These are phyloP conservation scores for Lytechinus variegatus DNA, from an alignment of 35 echinoderm and acorn worm species.

Conservation along the genomic window DNA sequence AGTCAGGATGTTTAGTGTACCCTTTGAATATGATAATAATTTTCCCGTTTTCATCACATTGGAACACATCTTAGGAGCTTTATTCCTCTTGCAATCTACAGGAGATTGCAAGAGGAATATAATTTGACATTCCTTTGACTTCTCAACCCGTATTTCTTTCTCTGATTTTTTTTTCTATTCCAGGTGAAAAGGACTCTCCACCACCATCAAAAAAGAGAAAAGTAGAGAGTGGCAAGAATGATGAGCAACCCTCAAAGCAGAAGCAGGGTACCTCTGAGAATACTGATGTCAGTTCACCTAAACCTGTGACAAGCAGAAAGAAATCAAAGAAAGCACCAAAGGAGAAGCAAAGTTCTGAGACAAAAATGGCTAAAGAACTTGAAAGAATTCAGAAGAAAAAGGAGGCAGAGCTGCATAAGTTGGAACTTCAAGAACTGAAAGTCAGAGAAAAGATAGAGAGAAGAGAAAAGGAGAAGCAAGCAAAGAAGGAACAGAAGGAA, in stretches of 20 bases:
- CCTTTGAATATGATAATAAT: no score
- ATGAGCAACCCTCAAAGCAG: not conserved
- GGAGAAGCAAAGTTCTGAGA: slow-evolving; percentile 17
- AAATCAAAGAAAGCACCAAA: not conserved
- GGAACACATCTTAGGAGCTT: no score
- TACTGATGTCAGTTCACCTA: not conserved
- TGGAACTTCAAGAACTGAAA: slow-evolving; percentile 21
- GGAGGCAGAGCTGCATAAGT: slow-evolving; percentile 43
- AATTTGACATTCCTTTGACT: no score
- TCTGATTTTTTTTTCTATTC: not conserved
- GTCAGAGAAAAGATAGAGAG: not conserved
- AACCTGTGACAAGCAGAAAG: not conserved
- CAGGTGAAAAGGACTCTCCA: slow-evolving; percentile 12
- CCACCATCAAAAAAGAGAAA: slow-evolving; percentile 7
- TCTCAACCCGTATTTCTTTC: not conserved
- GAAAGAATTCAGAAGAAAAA: slow-evolving; percentile 38
- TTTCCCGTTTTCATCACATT: no score
- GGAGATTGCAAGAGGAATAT: no score
- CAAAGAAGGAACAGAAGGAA: slow-evolving; percentile 7
- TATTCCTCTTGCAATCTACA: no score
- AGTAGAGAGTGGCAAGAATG: not conserved
- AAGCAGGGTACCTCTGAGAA: not conserved
- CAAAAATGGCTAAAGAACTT: slow-evolving; percentile 33
- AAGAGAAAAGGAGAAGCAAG: not conserved
- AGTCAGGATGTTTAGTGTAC: no score